Evolutionary conservation across 2,797 vertebrate genomes (phyloP).

Genomic region (Artibeus jamaicensis): DNA sequence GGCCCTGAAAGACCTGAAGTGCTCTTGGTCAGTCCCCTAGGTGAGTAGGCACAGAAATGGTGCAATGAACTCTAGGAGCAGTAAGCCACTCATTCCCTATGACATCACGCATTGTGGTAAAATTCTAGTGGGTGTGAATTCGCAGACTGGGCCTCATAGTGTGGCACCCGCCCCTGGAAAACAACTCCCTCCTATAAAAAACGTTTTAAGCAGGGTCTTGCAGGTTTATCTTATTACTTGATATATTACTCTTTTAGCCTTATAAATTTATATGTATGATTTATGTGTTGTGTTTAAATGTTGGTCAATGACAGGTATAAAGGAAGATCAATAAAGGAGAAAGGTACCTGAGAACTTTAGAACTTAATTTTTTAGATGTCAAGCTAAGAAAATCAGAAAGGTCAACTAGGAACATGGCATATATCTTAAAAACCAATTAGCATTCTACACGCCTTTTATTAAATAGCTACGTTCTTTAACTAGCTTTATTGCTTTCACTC

Average conservation of each 20-base stretch:
- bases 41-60: not conserved
- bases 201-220: not conserved
- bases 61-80: not conserved
- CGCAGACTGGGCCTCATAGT: not conserved
- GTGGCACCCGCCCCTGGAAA: not conserved
- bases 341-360: constrained; percentile 50
- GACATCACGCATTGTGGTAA: not conserved
- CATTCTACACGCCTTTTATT: constrained; percentile 43
- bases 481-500: constrained; percentile 57
- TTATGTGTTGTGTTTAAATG: constrained; percentile 37
- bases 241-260: constrained; percentile 20
- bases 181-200: not conserved
- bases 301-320: constrained; percentile 57
- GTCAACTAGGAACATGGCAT: constrained; percentile 7
- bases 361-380: constrained; percentile 68
- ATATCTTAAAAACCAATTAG: constrained; percentile 64
- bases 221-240: not conserved
- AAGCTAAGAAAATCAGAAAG: constrained; percentile 32
- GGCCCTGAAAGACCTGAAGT: not conserved
- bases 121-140: not conserved
- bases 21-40: not conserved
- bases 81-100: not conserved
- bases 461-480: constrained; percentile 47
- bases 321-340: constrained; percentile 62
- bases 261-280: constrained; percentile 39